Base-by-base conservation (phyloP, 1,140 invertebrate species). In the Drosophila tropicalis region DNA sequence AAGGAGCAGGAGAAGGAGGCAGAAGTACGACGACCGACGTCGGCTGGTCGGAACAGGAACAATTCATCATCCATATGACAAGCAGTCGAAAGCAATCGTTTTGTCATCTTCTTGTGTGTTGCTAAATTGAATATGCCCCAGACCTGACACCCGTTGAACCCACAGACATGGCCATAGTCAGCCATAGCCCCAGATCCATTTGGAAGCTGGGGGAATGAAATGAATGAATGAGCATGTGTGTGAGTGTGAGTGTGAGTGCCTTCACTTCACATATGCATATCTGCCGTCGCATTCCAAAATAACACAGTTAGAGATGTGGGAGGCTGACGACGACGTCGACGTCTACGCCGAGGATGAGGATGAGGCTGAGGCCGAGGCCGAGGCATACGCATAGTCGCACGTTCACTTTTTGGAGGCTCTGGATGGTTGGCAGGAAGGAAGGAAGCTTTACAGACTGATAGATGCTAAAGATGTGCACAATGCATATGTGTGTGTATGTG, bases 21-120 rank as follows among this genome's bases (percentile, higher is more conserved):
- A 12, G 44, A 29, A 29, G 29, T 5, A 29, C 29, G 47, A 57
- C 39, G 32, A 39, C 32, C 47, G 40, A 56, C 29, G 62, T 56
- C 34, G 63, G 51, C 67, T 62, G 71, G 62, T 68, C 73, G 84
- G 76, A 87, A 89, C 79, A 86, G 83, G 84, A 87, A 87, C 83
- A 87, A 87, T 87, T 87, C 83, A 87, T 87, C 83, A 87, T 87
- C 83, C 66, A 77, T 84, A 89, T 83, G 83, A 89, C 83, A 87
- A 87, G 83, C 84, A 87, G 84, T 87, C 83, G 84, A 87, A 89
- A 87, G 84, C 84, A 87, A 87, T 87, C 84, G 84, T 87, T 87
- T 87, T 87, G 84, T 87, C 84, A 87, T 87, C 83, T 87, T 87
- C 83, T 87, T 84, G 84, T 89, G 76, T 89, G 84, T 89, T 87